Evolutionary conservation across 2,888 invertebrate species (phyloP).

Genomic region (Notodonta dromedarius): DNA sequence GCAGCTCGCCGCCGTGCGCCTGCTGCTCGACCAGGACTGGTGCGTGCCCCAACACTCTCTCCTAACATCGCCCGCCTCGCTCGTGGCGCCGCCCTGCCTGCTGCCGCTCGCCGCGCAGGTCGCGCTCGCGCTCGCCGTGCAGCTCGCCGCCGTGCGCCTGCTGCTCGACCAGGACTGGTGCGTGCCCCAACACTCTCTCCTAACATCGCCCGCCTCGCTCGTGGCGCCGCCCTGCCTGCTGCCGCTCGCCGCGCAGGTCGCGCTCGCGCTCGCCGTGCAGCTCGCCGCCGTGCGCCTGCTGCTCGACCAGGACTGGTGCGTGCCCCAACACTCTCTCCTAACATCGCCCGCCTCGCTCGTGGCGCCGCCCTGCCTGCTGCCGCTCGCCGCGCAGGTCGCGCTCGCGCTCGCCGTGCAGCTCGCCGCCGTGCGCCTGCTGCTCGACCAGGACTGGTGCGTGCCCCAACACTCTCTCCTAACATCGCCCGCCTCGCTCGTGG

Average conservation of each 20-base stretch:
- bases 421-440: slow-evolving; percentile 68
- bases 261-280: slow-evolving; percentile 83
- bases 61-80: slow-evolving; percentile 83
- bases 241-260: slow-evolving; percentile 89
- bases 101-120: slow-evolving; percentile 90
- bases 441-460: slow-evolving; percentile 86
- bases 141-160: slow-evolving; percentile 74
- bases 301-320: slow-evolving; percentile 86
- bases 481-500: slow-evolving; percentile 89
- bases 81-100: slow-evolving; percentile 87
- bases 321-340: slow-evolving; percentile 16
- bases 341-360: slow-evolving; percentile 87
- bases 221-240: slow-evolving; percentile 87
- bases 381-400: slow-evolving; percentile 87
- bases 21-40: slow-evolving; percentile 86
- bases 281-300: slow-evolving; percentile 72
- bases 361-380: slow-evolving; percentile 86
- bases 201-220: slow-evolving; percentile 85
- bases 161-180: slow-evolving; percentile 86
- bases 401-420: slow-evolving; percentile 85
- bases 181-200: slow-evolving; percentile 36
- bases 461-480: too few relatives aligned
- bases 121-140: slow-evolving; percentile 79
- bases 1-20: slow-evolving; percentile 78
- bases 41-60: slow-evolving; percentile 53